Evolutionary conservation across 92 coral and sea anemone species (phyloP).

Genomic region (Anthopleura xanthogrammica): DNA sequence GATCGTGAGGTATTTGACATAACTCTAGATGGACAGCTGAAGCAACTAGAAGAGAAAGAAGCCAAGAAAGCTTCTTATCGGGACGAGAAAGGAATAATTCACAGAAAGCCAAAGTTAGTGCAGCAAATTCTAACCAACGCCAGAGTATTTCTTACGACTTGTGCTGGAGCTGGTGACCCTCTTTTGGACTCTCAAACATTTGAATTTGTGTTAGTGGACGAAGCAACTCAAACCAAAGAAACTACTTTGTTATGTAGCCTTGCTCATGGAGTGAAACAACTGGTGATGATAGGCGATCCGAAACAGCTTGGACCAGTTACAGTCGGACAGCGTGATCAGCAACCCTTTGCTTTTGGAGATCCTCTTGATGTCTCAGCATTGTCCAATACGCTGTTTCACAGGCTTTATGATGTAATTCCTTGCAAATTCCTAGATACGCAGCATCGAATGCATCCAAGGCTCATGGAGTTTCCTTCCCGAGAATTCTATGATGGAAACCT

Average conservation of each 20-base stretch:
- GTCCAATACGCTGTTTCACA: slow-evolving; percentile 42
- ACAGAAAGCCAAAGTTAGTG: slow-evolving; percentile 39
- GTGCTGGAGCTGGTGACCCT: slow-evolving; percentile 44
- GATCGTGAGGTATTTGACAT: slow-evolving; percentile 17
- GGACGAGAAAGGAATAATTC: slow-evolving; percentile 32
- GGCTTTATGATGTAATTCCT: slow-evolving; percentile 37
- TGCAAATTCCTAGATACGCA: slow-evolving; percentile 60
- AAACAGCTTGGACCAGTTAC: slow-evolving; percentile 47
- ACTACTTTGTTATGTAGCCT: slow-evolving; percentile 24
- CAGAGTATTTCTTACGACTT: slow-evolving; percentile 37
- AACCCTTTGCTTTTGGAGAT: neutral
- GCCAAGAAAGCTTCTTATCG: slow-evolving; percentile 16
- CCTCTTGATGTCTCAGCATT: slow-evolving; percentile 32
- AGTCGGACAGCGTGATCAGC: neutral
- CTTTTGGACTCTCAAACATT: slow-evolving; percentile 26
- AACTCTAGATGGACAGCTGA: slow-evolving; percentile 19
- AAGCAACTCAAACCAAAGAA: slow-evolving; percentile 90
- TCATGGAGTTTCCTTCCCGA: slow-evolving; percentile 70
- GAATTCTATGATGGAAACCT: slow-evolving; percentile 34
- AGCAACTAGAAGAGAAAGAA: slow-evolving; percentile 15
- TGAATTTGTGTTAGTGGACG: slow-evolving; percentile 68
- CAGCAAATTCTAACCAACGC: slow-evolving; percentile 27
- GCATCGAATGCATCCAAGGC: slow-evolving; percentile 93
- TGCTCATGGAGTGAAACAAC: slow-evolving; percentile 17
- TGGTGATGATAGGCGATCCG: slow-evolving; percentile 49